Conservation (phyloP, 2,797 vertebrate genomes). For the Acrossocheilus wenchowensis region DNA sequence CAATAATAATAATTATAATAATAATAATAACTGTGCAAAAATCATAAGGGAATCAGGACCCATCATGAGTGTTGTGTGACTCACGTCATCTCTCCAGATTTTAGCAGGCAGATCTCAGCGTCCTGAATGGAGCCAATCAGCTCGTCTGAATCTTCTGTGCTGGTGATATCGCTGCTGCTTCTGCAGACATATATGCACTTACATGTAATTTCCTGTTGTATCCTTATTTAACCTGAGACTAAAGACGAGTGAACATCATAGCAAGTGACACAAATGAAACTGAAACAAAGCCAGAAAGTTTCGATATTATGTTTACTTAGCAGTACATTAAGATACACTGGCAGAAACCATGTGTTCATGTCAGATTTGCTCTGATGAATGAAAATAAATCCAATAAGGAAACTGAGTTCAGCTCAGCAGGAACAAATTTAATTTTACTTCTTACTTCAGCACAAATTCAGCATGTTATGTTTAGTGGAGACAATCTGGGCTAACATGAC, state of each 20-base stretch:
- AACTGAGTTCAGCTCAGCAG: conserved; percentile 28
- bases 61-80: conserved; percentile 57
- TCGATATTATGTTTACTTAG: conserved; percentile 1
- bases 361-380: conserved; percentile 31
- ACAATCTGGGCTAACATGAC: conserved; percentile 6
- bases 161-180: conserved; percentile 70
- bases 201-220: neutral
- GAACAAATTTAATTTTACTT: conserved; percentile 28
- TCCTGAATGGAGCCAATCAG: conserved; percentile 82
- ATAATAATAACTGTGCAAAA: neutral
- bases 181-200: conserved; percentile 48
- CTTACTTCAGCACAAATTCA: conserved; percentile 10
- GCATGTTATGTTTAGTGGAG: conserved; percentile 4
- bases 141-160: conserved; percentile 84
- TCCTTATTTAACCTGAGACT: neutral
- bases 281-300: neutral
- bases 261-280: neutral
- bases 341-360: conserved; percentile 2
- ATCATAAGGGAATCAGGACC: neutral
- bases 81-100: conserved; percentile 93
- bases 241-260: neutral
- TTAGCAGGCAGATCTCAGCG: conserved; percentile 91
- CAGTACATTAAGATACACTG: conserved; percentile 1
- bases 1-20: neutral
- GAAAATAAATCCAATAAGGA: conserved; percentile 34